Percentiles rank a stretch among this genome's conserved stretches.
Conservation (phyloP, 1,140 invertebrate genomes). For the Drosophila kepulauana region DNA sequence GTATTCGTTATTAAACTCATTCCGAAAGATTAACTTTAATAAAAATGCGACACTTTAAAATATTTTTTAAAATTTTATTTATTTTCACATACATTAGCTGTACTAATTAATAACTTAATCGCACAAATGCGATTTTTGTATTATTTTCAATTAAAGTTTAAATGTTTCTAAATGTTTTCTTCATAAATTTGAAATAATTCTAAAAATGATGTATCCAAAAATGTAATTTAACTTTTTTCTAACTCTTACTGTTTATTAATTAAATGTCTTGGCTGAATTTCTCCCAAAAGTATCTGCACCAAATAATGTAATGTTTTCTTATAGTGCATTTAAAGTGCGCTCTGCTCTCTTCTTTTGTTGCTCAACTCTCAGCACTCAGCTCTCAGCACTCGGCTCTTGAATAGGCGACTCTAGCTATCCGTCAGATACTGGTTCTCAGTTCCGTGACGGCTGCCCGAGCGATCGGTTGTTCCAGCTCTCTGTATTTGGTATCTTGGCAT, state of each 20-base stretch:
- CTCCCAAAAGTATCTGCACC: not conserved
- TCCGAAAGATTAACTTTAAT: too few relatives aligned
- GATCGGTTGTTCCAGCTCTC: conserved; percentile 44
- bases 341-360: not conserved
- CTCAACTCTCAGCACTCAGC: not conserved
- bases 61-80: too few relatives aligned
- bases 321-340: conserved; percentile 9
- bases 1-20: too few relatives aligned
- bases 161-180: too few relatives aligned
- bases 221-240: not conserved
- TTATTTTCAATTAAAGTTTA: too few relatives aligned
- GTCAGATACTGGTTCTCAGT: conserved; percentile 31
- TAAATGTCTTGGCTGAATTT: not conserved
- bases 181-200: too few relatives aligned
- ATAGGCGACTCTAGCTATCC: conserved; percentile 2
- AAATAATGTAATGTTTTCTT: conserved; percentile 14
- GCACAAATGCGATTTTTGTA: too few relatives aligned
- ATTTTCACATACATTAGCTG: too few relatives aligned
- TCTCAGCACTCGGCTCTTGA: not conserved
- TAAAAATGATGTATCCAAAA: not conserved
- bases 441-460: conserved; percentile 37
- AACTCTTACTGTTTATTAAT: not conserved
- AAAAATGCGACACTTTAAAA: too few relatives aligned
- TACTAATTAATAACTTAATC: too few relatives aligned
- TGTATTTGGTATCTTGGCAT: not conserved